Evolutionary conservation across 2,113 vertebrate genomes (phyloP), one percentile per base, ranked within the genome.

Genomic region (Indri indri): DNA sequence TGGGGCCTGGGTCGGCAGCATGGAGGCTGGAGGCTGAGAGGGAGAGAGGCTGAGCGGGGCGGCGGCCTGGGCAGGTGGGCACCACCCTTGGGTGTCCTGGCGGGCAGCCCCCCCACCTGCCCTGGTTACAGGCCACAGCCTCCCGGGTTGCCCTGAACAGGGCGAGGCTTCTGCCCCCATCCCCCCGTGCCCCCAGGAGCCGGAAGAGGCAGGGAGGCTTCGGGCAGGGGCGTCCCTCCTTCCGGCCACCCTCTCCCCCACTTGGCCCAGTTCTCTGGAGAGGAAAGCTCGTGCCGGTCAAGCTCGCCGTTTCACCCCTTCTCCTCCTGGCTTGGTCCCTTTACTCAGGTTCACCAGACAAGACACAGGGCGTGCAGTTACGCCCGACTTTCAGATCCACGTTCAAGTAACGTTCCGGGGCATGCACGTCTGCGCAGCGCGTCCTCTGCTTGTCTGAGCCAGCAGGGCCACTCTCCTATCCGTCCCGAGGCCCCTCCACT

Each of bases 41-140:
- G 7, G 22, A 37, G 7, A 2, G 2, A 27, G 8, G 25, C 8
- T 11, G 57, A n/a, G 34, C 0, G 8, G 17, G 2, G 5, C 10
- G 79, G 54, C n/a, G 80, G 2, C 42, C 59, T 8, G 34, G 17
- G 34, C 66, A n/a, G 34, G 65, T 68, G 65, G 16, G 65, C 13
- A 6, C 34, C 34, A 68, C 32, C 34, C 32, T n/a, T 34, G 34
- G 65, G 65, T 4, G 16, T 18, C 66, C 66, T 18, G 18, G 34
- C 50, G 37, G 66, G n/a, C 18, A 37, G 57, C 27, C 6, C 57
- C 57, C 57, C 57, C 57, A 9, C 80, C 37, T 32, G 8, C 9
- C 70, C 57, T 22, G 37, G 23, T 16, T 14, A 52, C 50, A 17
- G 50, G 14, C 54, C 18, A 54, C 6, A 2, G 54, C 18, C 54